These are phyloP conservation scores for Athene noctua DNA, from an alignment of 2,113 vertebrate species.

Conservation along the genomic window DNA sequence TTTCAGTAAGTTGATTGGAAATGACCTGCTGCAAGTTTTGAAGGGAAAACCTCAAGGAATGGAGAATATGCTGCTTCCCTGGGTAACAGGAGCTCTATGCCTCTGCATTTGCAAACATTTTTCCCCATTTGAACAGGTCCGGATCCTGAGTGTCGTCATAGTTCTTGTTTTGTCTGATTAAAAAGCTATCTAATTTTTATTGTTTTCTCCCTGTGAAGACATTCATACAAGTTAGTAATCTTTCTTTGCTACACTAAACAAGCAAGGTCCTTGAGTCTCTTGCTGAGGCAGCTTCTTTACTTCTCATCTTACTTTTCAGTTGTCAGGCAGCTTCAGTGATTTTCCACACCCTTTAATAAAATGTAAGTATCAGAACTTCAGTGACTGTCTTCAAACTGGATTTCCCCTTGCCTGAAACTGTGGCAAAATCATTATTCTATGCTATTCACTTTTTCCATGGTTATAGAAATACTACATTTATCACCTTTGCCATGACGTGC, in stretches of 20 bases:
- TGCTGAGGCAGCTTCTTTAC: background rate
- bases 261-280: background rate
- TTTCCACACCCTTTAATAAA: background rate
- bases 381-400: background rate
- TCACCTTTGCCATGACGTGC: background rate
- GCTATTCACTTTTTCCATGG: background rate
- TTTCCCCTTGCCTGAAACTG: background rate
- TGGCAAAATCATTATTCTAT: background rate
- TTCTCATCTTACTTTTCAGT: background rate
- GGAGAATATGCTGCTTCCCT: background rate
- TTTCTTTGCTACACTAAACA: background rate
- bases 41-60: background rate
- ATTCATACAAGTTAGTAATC: background rate
- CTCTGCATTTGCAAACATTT: background rate
- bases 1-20: background rate
- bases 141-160: background rate
- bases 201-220: background rate
- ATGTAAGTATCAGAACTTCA: background rate
- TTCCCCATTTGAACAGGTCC: background rate
- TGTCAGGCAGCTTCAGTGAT: background rate
- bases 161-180: background rate
- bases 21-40: background rate
- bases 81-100: background rate
- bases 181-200: background rate
- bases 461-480: background rate